Evolutionary conservation across 1,140 invertebrate genomes (phyloP), one percentile per base, ranked within the genome.

Genomic region (Drosophila cardini): DNA sequence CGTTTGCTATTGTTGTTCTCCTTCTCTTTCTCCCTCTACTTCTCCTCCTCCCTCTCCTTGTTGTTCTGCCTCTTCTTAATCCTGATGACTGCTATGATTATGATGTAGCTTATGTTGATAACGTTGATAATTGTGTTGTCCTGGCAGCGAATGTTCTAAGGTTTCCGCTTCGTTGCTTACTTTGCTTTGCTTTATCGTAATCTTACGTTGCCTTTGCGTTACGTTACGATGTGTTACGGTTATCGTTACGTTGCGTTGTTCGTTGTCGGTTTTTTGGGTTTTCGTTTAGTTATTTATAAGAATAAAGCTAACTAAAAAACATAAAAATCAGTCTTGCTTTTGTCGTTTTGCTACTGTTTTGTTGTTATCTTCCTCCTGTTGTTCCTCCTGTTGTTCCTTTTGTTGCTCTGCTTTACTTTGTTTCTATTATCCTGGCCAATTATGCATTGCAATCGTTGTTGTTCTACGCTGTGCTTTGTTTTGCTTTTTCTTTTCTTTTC

Each of bases 321-420:
- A 71, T 86, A 87, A 85, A 86, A 90, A 90, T 90, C 87, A 90
- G 87, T 90, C 87, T 90, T 90, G 73, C 71, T 87, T 80, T 56
- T 75, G 67, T 80, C 55, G 61, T 60, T 71, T 69, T 65, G 9
- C 15, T 50, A 15, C 52, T 65, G 13, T 18, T 48, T 72, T 40
- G 15, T 18, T 68, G 42, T 21, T 16, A 18, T 9, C 43, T 62
- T 16, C 50, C 53, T 52, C 11, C 26, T 18, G n/a, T 63, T 70
- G 34, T 62, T 16, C 50, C 53, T 52, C 11, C 26, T 18, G n/a
- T 63, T 70, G 34, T 55, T 18, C n/a, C 4, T 32, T 18, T 48
- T 26, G 18, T 72, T 60, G 21, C 46, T 45, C 26, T 43, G 36
- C 16, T 53, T 63, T 48, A 13, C 13, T 42, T 11, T 9, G n/a